A percentile compares a stretch with the other conserved stretches of the same genome.
phyloP scores from a whole-genome alignment of 2,113 vertebrate species.

The Typhlomys cinereus region DNA sequence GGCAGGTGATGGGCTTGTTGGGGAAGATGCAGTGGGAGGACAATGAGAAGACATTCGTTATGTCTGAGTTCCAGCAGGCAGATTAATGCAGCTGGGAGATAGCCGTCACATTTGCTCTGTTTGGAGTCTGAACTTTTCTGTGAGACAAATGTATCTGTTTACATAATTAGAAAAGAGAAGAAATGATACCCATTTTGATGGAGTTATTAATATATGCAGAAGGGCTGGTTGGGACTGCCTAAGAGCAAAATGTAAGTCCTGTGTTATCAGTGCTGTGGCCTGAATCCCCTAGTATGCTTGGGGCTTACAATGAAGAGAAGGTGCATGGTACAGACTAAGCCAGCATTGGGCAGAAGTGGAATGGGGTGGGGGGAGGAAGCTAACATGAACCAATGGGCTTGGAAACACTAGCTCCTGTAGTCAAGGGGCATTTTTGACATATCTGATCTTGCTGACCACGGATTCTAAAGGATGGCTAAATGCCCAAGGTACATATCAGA shows the following conservation, averaged over 20 bases:
- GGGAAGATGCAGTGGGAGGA: constrained; percentile 13
- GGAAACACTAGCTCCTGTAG: not conserved
- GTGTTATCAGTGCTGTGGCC: not conserved
- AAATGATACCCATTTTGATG: not conserved
- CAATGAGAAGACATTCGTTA: constrained; percentile 31
- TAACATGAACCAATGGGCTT: not conserved
- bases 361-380: not conserved
- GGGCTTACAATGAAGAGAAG: not conserved
- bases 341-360: not conserved
- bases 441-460: not conserved
- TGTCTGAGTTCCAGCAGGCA: constrained; percentile 4
- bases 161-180: not conserved
- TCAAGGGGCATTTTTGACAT: not conserved
- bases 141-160: constrained; percentile 60
- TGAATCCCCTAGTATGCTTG: too few relatives aligned
- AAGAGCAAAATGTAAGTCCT: not conserved
- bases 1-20: not conserved
- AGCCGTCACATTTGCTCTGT: constrained; percentile 45
- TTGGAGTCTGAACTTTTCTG: constrained; percentile 45
- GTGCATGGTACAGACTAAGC: not conserved
- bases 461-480: not conserved
- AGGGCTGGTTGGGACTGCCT: not conserved
- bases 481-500: not conserved
- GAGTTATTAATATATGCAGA: not conserved
- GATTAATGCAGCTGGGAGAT: constrained; percentile 18